A percentile compares a stretch with the other conserved stretches of the same genome.
These are phyloP conservation scores for Nomada goodeniana DNA, from an alignment of 2,888 invertebrate genomes.

Conservation along the genomic window DNA sequence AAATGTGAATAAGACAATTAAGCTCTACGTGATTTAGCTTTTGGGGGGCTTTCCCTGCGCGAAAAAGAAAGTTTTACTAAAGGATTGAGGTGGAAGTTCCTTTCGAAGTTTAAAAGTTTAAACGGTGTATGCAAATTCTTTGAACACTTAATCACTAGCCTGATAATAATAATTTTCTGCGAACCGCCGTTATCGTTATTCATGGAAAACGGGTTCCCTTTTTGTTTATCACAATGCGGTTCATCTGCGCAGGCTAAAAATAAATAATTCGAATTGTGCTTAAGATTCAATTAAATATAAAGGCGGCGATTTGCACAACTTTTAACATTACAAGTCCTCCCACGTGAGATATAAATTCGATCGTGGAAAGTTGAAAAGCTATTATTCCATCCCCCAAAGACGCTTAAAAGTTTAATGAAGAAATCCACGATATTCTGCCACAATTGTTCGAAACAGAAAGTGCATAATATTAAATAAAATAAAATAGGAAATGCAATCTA, in stretches of 20 bases:
- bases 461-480: no score
- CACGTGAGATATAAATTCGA: constrained; percentile 13
- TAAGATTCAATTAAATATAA: constrained; percentile 2
- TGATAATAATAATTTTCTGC: not conserved
- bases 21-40: not conserved
- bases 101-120: constrained; percentile 4
- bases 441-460: not conserved
- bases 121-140: not conserved
- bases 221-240: not conserved
- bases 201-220: not conserved
- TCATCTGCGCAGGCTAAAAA: not conserved
- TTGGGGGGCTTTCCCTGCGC: not conserved
- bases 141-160: not conserved
- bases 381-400: constrained; percentile 24
- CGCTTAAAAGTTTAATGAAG: constrained; percentile 18
- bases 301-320: constrained; percentile 9
- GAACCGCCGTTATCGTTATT: not conserved
- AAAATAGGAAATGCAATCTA: constrained; percentile 1
- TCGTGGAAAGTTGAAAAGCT: constrained; percentile 3
- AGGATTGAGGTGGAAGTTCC: constrained; percentile 2
- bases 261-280: constrained; percentile 10
- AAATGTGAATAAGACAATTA: not conserved
- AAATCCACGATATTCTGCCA: constrained; percentile 5
- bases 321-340: constrained; percentile 6
- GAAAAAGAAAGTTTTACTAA: not conserved